Evolutionary conservation across 2,113 vertebrate genomes (phyloP).

Genomic region (Ahaetulla prasina): DNA sequence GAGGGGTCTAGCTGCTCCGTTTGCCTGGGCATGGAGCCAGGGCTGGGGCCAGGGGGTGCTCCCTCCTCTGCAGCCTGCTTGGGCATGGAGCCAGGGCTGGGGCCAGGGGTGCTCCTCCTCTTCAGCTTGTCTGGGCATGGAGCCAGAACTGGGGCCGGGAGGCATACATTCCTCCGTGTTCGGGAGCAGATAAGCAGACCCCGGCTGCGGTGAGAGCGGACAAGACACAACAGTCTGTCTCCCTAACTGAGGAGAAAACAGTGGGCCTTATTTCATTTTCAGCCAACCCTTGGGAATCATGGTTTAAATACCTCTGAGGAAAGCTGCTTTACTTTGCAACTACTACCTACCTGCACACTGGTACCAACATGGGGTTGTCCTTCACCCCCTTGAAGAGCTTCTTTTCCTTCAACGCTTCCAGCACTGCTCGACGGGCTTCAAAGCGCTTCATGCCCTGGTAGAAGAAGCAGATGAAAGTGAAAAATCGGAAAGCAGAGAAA

Average conservation of each 20-base stretch:
- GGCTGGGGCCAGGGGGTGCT: too few relatives aligned
- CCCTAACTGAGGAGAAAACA: background rate
- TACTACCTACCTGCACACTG: constrained; percentile 81
- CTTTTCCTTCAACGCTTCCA: constrained; percentile 78
- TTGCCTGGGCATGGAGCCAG: too few relatives aligned
- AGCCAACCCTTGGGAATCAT: background rate
- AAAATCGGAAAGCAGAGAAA: background rate
- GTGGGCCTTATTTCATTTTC: background rate
- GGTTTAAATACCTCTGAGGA: background rate
- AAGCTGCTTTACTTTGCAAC: background rate
- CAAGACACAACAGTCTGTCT: too few relatives aligned
- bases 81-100: too few relatives aligned
- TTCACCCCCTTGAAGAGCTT: constrained; percentile 81
- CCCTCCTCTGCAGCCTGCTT: too few relatives aligned
- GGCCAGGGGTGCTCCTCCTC: too few relatives aligned
- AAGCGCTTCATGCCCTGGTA: constrained; percentile 85
- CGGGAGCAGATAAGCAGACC: too few relatives aligned
- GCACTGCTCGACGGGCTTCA: constrained; percentile 81
- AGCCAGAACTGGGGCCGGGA: too few relatives aligned
- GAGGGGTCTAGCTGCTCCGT: too few relatives aligned
- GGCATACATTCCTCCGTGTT: too few relatives aligned
- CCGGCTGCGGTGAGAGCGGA: too few relatives aligned
- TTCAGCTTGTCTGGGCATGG: too few relatives aligned
- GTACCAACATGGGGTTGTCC: constrained; percentile 94
- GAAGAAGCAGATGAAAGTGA: background rate